Conservation (phyloP, 2,113 vertebrate genomes). For the Macquaria australasica region DNA sequence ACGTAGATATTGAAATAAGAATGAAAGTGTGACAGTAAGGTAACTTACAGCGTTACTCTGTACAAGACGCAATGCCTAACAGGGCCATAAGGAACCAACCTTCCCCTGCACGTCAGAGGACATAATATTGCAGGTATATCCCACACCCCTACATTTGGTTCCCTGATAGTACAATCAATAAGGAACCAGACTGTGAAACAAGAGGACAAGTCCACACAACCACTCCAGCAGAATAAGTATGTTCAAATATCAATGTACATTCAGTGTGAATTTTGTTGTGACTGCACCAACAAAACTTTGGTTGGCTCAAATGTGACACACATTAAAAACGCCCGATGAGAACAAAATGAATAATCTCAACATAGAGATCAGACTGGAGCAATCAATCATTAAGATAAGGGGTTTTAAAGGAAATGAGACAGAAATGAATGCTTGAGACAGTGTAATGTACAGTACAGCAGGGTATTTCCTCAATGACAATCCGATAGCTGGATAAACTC, state of each 20-base stretch:
- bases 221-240: slow-evolving; percentile 43
- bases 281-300: slow-evolving; percentile 69
- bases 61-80: slow-evolving; percentile 49
- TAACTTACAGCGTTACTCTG: slow-evolving; percentile 53
- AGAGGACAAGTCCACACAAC: slow-evolving; percentile 51
- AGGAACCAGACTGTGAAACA: slow-evolving; percentile 54
- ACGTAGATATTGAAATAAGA: slow-evolving; percentile 47
- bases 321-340: slow-evolving; percentile 45
- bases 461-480: slow-evolving; percentile 7
- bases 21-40: slow-evolving; percentile 43
- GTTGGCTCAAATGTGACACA: slow-evolving; percentile 64
- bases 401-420: slow-evolving; percentile 20
- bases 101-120: slow-evolving; percentile 40
- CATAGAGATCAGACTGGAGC: slow-evolving; percentile 39
- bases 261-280: slow-evolving; percentile 66
- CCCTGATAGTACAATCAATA: slow-evolving; percentile 70
- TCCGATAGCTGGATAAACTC: slow-evolving; percentile 31
- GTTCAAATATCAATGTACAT: slow-evolving; percentile 73
- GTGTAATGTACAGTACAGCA: slow-evolving; percentile 21
- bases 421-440: slow-evolving; percentile 41
- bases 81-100: slow-evolving; percentile 40
- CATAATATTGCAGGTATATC: slow-evolving; percentile 44
- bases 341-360: slow-evolving; percentile 15
- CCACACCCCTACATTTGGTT: slow-evolving; percentile 29
- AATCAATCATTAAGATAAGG: not conserved